Percentiles rank a stretch among this genome's conserved stretches.
phyloP scores from a whole-genome alignment of 2,797 vertebrate species.

The Tokudaia muenninki region DNA sequence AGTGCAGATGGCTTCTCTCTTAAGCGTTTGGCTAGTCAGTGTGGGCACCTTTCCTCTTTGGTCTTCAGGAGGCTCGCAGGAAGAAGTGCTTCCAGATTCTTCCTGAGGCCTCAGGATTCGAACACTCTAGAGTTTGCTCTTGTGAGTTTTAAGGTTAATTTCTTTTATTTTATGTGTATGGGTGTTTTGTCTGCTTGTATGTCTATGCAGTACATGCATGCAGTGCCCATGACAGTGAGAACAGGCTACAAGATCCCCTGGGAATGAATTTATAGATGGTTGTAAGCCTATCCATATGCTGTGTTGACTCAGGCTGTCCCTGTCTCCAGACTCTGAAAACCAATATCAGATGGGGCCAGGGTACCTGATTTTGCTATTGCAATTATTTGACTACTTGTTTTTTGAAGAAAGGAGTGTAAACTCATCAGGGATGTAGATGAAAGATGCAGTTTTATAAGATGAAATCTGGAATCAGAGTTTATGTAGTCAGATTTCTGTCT shows the following conservation, averaged over 20 bases:
- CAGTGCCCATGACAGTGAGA: too few relatives aligned
- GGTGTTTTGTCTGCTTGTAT: neutral
- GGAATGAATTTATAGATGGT: neutral
- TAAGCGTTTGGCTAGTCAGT: neutral
- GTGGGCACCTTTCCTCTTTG: neutral
- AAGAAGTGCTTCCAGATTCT: neutral
- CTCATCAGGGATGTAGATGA: neutral
- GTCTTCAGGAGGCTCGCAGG: neutral
- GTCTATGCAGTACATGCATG: neutral
- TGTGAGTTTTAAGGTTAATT: neutral
- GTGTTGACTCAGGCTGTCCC: fast-evolving
- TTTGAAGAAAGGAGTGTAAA: neutral
- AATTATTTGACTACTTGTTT: neutral
- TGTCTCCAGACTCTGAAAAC: neutral
- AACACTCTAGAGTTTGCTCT: neutral
- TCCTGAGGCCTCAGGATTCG: neutral
- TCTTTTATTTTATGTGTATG: neutral
- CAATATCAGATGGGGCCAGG: fast-evolving
- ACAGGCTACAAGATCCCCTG: neutral
- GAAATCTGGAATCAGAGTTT: neutral
- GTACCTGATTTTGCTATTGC: neutral
- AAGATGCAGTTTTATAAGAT: neutral
- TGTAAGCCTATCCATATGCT: neutral
- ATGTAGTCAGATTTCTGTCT: too few relatives aligned
- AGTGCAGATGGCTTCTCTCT: neutral